These are phyloP conservation scores for Pangasius macronema DNA, from an alignment of 2,797 vertebrate species.

Conservation along the genomic window DNA sequence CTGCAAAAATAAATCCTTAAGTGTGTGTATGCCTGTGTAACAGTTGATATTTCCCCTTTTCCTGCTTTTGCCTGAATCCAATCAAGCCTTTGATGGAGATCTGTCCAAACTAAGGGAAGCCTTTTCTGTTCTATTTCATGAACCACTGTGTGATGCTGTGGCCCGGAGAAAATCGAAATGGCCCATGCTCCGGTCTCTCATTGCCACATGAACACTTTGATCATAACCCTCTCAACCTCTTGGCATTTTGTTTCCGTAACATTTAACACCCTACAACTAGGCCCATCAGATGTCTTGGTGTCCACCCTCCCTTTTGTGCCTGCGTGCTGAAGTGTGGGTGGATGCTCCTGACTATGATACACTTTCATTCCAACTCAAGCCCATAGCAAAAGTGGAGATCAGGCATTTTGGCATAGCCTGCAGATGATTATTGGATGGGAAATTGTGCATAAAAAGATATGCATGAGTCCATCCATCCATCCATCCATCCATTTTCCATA, in stretches of 20 bases:
- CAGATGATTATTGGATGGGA: conserved; percentile 9
- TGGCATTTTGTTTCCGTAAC: conserved; percentile 53
- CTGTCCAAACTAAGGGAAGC: not conserved
- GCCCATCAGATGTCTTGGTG: conserved; percentile 30
- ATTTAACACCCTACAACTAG: conserved; percentile 34
- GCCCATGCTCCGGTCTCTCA: conserved; percentile 27
- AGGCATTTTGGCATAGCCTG: not conserved
- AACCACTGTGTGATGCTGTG: conserved; percentile 18
- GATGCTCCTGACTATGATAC: not conserved
- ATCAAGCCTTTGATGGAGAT: conserved; percentile 23
- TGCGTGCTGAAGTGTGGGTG: conserved; percentile 24
- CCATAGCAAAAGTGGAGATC: not conserved
- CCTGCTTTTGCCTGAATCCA: not conserved
- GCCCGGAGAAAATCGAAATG: conserved; percentile 29
- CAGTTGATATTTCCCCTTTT: not conserved
- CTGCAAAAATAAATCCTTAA: not conserved
- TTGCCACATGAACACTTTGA: conserved; percentile 45
- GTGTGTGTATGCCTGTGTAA: not conserved
- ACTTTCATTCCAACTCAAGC: not conserved
- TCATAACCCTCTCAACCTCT: conserved; percentile 54
- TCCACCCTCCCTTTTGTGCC: conserved; percentile 24
- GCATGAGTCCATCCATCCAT: not conserved
- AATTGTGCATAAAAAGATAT: conserved; percentile 24
- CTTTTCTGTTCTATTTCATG: conserved; percentile 2
- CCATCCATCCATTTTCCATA: too few relatives aligned